Evolutionary conservation across 2,888 invertebrate species (phyloP).

Genomic region (Lasioglossum vierecki): DNA sequence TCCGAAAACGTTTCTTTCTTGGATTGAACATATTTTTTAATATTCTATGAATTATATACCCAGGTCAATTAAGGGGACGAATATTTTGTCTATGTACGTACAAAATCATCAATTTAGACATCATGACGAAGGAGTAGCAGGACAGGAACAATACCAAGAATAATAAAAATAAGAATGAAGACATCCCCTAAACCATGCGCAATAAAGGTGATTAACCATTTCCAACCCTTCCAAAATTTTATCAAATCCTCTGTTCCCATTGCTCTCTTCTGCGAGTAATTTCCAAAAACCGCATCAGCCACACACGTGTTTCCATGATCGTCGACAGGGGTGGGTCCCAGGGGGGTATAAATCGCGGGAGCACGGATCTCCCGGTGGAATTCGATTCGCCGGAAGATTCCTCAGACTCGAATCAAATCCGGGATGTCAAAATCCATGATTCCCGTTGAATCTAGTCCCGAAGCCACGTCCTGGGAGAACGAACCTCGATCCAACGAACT

Average conservation of each 20-base stretch:
- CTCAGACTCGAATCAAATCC: conserved; percentile 2
- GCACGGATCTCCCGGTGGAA: background rate
- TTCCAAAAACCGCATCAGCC: background rate
- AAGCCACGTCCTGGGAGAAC: background rate
- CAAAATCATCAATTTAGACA: no score
- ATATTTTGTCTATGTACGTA: no score
- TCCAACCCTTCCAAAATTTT: background rate
- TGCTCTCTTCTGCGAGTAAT: background rate
- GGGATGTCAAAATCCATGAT: conserved; percentile 11
- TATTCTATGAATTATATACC: no score
- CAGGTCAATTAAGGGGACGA: no score
- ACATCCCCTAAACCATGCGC: background rate
- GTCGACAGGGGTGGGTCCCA: background rate
- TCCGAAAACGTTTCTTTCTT: background rate
- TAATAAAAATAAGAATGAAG: background rate
- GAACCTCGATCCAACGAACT: background rate
- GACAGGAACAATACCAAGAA: no score
- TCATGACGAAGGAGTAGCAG: no score
- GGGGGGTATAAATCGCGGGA: background rate
- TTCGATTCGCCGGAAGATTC: background rate
- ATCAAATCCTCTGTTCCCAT: background rate
- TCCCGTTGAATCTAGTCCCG: background rate
- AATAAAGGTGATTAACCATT: background rate
- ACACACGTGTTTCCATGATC: background rate
- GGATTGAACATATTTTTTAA: background rate